Evolutionary conservation across 2,797 vertebrate species (phyloP), one percentile per base, ranked within the genome.

Genomic region (Oreochromis grahami): DNA sequence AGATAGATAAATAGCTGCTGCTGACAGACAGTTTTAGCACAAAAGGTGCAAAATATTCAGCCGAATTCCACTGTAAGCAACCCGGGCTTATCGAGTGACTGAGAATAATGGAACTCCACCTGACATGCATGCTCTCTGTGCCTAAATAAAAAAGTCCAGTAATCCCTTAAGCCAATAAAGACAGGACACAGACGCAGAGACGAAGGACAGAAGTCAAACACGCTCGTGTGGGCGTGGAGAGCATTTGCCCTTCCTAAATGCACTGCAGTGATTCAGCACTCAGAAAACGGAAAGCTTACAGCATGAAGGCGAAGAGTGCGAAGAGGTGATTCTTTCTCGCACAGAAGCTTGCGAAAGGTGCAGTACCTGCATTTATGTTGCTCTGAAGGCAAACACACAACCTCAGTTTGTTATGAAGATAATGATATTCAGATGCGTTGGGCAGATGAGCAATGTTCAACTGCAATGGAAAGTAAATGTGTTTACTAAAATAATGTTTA

Each of bases 91-190:
- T 29, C 12, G 3, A 80, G 79, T 7, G 21, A 86, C 51, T 48
- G 82, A 78, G 72, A 89, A 83, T 84, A 88, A 86, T 80, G 74
- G 76, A 88, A 79, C 78, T 58, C 53, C 45, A 82, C 70, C 81
- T 93, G 89, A 88, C 87, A 82, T 77, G 58, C 80, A 85, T 82
- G 24, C 82, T 74, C 26, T 68, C 79, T 91, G 84, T 85, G 70
- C 77, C 87, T 41, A 83, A 86, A 91, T 89, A 93, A 91, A 93
- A 93, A 87, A 63, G 89, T 82, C 86, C 17, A 14, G 76, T 94
- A 94, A 96, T 93, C 94, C 90, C 88, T 93, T 95, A 96, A 96
- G 92, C 94, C 94, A 93, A 93, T 94, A 93, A 92, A 93, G 89
- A 41, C 89, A 83, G 92, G 87, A 85, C 63, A 43, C 55, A 85